A percentile compares a stretch with the other conserved stretches of the same genome.
Evolutionary conservation across 35 echinoderm and acorn worm species (phyloP).

Genomic region (Apostichopus californicus): DNA sequence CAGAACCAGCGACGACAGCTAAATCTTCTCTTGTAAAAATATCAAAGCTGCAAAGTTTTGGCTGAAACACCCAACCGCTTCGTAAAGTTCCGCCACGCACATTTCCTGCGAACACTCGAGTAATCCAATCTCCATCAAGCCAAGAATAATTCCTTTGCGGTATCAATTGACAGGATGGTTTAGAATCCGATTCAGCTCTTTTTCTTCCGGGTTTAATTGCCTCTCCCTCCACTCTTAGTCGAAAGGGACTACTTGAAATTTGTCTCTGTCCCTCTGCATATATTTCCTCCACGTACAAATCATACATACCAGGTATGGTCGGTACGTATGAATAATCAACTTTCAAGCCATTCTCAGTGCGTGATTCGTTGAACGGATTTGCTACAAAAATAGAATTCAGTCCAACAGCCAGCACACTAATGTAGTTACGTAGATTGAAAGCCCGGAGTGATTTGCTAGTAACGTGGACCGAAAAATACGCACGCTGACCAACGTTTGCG

Average conservation of each 20-base stretch:
- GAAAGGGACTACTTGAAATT: slow-evolving; percentile 18
- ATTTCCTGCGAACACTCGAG: neutral
- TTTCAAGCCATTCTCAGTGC: neutral
- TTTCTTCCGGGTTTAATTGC: neutral
- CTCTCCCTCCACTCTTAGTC: neutral
- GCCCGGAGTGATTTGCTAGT: neutral
- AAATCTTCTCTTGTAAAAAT: slow-evolving; percentile 22
- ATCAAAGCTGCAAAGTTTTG: slow-evolving; percentile 28
- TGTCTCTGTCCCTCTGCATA: neutral
- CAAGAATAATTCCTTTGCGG: neutral
- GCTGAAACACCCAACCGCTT: slow-evolving; percentile 39
- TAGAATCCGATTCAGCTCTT: neutral
- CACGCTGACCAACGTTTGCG: neutral
- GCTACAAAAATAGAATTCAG: slow-evolving; percentile 5
- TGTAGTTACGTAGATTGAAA: too few relatives aligned
- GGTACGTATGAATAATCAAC: neutral
- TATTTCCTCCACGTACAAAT: slow-evolving; percentile 33
- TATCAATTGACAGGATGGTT: slow-evolving; percentile 10
- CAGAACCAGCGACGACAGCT: neutral
- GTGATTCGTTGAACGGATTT: neutral
- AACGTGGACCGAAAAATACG: neutral
- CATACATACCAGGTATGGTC: neutral
- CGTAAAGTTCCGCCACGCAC: slow-evolving; percentile 31
- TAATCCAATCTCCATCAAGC: slow-evolving; percentile 11
- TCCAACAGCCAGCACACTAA: slow-evolving; percentile 34